Evolutionary conservation across 2,113 vertebrate genomes (phyloP), one percentile per base, ranked within the genome.

Genomic region (Spilogale gracilis): DNA sequence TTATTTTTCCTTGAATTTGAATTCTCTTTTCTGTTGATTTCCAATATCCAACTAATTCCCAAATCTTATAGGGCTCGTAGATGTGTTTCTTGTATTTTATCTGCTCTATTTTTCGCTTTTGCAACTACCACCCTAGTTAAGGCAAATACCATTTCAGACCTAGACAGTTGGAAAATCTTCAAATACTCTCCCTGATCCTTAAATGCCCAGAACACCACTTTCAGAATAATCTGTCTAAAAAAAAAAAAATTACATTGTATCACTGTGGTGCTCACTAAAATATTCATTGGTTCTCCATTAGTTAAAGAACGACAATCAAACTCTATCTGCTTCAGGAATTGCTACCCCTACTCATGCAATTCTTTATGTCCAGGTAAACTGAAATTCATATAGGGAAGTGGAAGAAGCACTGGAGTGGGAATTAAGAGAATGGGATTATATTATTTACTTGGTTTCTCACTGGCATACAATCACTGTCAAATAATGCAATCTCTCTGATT

Each of bases 21-120:
- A 73, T 92, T 96, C 45, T 9, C 9, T 17, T 69, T 89, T 91
- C 63, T 91, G 58, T 25, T 82, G 11, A 69, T 32, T 78, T 96
- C 61, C 6, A 67, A 80, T 60, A 71, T 21, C 14, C 43, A 71
- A n/a, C 12, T 1, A 56, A 32, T 87, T 94, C 65, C 32, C 69
- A 30, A n/a, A 12, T 16, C 5, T 9, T 52, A 0, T 27, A 73
- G 56, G 9, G 11, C 16, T 16, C 38, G 0, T n/a, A 60, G 43
- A 50, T 10, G 3, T 27, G 50, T 32, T 67, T 25, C 52, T 85
- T 67, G 3, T 60, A n/a, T 58, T 84, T 14, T 27, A 65, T 27
- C 38, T 56, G 1, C 1, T 23, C 38, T 87, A 38, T 80, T 83
- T 71, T 9, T 20, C 0, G 7, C n/a, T 60, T 78, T 87, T 79